Evolutionary conservation across 2,888 invertebrate genomes (phyloP), one percentile per base, ranked within the genome.

Genomic region (Mesorhabditis spiculigera): DNA sequence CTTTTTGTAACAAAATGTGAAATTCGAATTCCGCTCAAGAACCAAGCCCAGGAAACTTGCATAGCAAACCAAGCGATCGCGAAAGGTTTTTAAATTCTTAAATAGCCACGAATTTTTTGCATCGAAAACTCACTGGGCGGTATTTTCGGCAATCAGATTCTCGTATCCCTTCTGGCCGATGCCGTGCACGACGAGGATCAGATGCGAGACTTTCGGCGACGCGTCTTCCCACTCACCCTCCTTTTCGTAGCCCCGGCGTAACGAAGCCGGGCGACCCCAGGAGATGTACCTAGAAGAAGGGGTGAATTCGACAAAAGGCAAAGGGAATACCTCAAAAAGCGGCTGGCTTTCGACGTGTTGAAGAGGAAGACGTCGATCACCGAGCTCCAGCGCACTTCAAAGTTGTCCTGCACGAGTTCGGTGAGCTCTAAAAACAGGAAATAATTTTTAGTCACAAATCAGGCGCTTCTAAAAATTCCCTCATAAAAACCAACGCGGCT

Each of bases 111-210:
- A 28, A 28, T 28, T 28, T 28, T 28, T 28, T 28, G 28, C 28
- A 10, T 41, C 45, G 45, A 42, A 41, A 16, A 73, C 76, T 65
- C n/a, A 80, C 81, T 84, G 83, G 63, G 81, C 78, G 0, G 84
- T 81, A 71, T 84, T 85, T 70, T 81, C 81, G 4, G 84, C 84
- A 63, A 84, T 84, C 10, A 84, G 73, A 73, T 84, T 81, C 71
- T 84, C 84, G 67, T 84, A 85, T 65, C 84, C 84, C 68, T 85
- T 85, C 86, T 91, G 91, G 28, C 91, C 91, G 74, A 91, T 91
- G 70, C 91, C 91, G 86, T 91, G 91, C 70, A 91, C 90, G 43
- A 91, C 91, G 86, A 91, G 91, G 42, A 91, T 90, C 74, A 91
- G 87, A 86, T 91, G 91, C 65, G 90, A 89, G 73, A 91, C 90